These are phyloP conservation scores for Taeniopygia guttata DNA, from an alignment of 2,797 vertebrate genomes.

Conservation along the genomic window DNA sequence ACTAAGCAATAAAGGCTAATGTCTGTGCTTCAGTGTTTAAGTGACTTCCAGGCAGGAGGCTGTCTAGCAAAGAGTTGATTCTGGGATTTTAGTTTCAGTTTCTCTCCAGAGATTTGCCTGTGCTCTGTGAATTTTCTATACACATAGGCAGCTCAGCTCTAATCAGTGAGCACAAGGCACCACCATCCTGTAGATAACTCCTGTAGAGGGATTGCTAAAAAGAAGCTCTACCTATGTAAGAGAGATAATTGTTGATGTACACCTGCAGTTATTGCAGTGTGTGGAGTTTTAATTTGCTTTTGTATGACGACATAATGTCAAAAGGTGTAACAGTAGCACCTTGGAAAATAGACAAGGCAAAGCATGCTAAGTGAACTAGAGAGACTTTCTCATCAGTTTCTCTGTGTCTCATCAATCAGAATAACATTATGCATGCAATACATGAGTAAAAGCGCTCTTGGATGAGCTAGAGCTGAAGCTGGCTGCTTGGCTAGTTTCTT, in stretches of 20 bases:
- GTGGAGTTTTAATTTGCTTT: background rate
- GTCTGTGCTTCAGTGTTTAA: background rate
- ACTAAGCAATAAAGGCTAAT: background rate
- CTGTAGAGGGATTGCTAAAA: background rate
- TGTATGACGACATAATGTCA: background rate
- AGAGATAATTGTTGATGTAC: background rate
- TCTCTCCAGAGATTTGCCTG: background rate
- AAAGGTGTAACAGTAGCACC: background rate
- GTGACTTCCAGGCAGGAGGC: background rate
- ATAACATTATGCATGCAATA: background rate
- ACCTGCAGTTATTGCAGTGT: background rate
- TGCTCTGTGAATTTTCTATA: background rate
- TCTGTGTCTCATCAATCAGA: background rate
- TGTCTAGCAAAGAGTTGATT: background rate
- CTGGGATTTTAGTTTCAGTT: background rate
- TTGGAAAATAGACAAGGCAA: background rate
- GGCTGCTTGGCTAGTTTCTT: background rate
- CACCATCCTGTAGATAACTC: background rate
- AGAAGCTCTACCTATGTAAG: background rate
- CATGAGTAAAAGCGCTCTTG: background rate
- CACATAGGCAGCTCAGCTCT: background rate
- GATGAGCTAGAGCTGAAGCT: background rate
- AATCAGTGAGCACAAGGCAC: background rate
- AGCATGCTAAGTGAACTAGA: background rate
- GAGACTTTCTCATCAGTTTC: background rate